A percentile compares a stretch with the other conserved stretches of the same genome.
Evolutionary conservation across 2,888 invertebrate species (phyloP).

Genomic region (Margaritifera margaritifera): DNA sequence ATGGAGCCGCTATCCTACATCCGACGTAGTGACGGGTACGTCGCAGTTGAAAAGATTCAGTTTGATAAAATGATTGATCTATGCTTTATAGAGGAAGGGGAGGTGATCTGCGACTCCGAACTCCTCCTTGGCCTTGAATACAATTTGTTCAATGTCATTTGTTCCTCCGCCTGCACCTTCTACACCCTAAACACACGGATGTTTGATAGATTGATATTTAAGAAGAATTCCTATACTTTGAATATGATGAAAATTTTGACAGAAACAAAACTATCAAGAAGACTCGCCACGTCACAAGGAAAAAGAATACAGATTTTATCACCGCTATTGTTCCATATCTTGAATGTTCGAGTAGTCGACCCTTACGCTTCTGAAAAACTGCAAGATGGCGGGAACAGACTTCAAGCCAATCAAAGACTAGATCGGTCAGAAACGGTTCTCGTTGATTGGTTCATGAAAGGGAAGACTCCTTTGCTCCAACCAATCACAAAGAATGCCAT

Average conservation of each 20-base stretch:
- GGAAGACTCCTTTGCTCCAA: slow-evolving; percentile 38
- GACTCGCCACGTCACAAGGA: slow-evolving; percentile 41
- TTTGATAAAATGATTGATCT: slow-evolving; percentile 40
- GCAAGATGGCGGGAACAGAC: slow-evolving; percentile 1
- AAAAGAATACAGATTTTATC: slow-evolving; percentile 36
- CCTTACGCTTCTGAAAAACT: slow-evolving; percentile 17
- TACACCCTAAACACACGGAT: slow-evolving; percentile 44
- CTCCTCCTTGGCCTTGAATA: slow-evolving; percentile 46
- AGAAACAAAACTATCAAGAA: slow-evolving; percentile 43
- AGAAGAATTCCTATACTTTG: slow-evolving; percentile 42
- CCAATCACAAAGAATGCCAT: slow-evolving; percentile 44
- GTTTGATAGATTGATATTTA: slow-evolving; percentile 50
- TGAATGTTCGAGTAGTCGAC: slow-evolving; percentile 32
- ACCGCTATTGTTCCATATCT: slow-evolving; percentile 30
- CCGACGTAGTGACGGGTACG: slow-evolving; percentile 39
- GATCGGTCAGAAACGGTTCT: slow-evolving; percentile 34
- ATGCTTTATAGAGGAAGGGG: slow-evolving; percentile 46
- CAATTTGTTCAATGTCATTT: slow-evolving; percentile 49
- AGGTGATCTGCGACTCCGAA: slow-evolving; percentile 53
- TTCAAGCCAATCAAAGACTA: slow-evolving; percentile 6
- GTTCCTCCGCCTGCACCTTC: slow-evolving; percentile 49
- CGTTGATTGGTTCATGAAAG: slow-evolving; percentile 39
- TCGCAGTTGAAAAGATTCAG: slow-evolving; percentile 37
- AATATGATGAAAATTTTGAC: slow-evolving; percentile 44
- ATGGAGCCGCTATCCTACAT: slow-evolving; percentile 39